These are phyloP conservation scores for Tenrec ecaudatus DNA, from an alignment of 2,113 vertebrate species.

Conservation along the genomic window DNA sequence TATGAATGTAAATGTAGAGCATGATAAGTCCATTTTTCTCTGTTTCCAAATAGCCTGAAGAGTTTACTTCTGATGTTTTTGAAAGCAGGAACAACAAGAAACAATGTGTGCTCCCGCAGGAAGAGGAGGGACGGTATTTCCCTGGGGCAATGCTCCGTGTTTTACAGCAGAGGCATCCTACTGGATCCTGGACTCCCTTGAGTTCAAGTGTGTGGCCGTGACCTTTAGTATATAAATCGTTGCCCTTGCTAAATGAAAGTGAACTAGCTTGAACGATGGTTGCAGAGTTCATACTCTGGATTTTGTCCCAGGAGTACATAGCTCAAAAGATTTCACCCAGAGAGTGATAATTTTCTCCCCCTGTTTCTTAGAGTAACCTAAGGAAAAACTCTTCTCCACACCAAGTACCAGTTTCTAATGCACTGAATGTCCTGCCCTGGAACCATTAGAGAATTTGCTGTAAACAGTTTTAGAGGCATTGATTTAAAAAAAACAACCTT, in stretches of 20 bases:
- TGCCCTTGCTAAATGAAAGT: conserved; percentile 53
- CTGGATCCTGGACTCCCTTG: not conserved
- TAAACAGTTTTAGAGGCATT: conserved; percentile 5
- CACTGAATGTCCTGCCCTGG: not conserved
- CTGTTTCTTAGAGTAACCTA: not conserved
- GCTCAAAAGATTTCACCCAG: too few species aligned
- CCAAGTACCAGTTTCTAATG: not conserved
- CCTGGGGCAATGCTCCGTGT: not conserved
- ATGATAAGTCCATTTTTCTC: not conserved
- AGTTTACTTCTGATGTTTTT: conserved; percentile 51
- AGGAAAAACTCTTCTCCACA: not conserved
- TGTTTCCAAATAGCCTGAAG: conserved; percentile 33
- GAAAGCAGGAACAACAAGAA: conserved; percentile 6
- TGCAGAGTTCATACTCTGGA: not conserved
- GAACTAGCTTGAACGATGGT: conserved; percentile 14
- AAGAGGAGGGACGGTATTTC: not conserved
- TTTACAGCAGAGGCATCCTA: not conserved
- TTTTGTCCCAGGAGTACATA: conserved; percentile 18
- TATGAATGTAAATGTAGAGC: not conserved
- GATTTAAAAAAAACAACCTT: conserved; percentile 33
- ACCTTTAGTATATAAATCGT: conserved; percentile 41
- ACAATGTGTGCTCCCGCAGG: not conserved
- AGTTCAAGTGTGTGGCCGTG: not conserved
- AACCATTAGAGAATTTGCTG: not conserved
- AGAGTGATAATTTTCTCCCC: too few species aligned